Conservation (phyloP, 2,113 vertebrate genomes). For the Miniopterus natalensis region DNA sequence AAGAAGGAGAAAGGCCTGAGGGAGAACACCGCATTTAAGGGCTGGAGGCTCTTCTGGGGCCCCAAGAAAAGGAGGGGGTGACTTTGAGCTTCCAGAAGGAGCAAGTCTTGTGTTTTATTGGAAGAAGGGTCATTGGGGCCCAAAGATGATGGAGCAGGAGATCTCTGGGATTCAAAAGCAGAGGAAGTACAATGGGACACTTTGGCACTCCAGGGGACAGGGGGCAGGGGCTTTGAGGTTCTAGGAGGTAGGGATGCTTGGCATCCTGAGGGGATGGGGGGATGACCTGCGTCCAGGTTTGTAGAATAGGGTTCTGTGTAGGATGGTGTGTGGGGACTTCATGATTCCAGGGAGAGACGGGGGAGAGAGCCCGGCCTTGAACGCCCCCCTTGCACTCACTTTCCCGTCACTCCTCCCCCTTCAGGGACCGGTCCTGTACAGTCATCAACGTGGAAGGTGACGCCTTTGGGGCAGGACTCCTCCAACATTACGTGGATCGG, state of each 20-base stretch:
- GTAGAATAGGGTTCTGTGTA: too few relatives aligned
- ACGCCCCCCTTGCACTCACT: not conserved
- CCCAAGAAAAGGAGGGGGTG: not conserved
- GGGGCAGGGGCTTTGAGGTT: not conserved
- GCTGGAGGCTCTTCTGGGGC: not conserved
- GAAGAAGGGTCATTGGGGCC: not conserved
- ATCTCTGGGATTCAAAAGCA: not conserved
- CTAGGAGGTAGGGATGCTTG: not conserved
- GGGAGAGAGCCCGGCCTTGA: too few relatives aligned
- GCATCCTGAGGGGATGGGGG: not conserved
- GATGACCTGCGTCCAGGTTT: not conserved
- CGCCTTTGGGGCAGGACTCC: conserved; percentile 92
- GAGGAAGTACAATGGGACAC: not conserved
- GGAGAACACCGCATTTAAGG: not conserved
- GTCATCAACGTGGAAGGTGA: conserved; percentile 95
- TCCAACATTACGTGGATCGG: conserved; percentile 91
- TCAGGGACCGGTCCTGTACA: conserved; percentile 95
- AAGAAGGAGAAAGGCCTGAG: not conserved
- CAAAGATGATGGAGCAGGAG: not conserved
- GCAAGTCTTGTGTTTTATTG: not conserved
- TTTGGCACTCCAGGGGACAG: not conserved
- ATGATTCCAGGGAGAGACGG: rapidly evolving
- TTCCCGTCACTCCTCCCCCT: not conserved
- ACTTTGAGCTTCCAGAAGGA: not conserved
- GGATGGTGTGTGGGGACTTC: not conserved